Conservation (phyloP, 1,140 invertebrate genomes). For the Drosophila hydei region DNA sequence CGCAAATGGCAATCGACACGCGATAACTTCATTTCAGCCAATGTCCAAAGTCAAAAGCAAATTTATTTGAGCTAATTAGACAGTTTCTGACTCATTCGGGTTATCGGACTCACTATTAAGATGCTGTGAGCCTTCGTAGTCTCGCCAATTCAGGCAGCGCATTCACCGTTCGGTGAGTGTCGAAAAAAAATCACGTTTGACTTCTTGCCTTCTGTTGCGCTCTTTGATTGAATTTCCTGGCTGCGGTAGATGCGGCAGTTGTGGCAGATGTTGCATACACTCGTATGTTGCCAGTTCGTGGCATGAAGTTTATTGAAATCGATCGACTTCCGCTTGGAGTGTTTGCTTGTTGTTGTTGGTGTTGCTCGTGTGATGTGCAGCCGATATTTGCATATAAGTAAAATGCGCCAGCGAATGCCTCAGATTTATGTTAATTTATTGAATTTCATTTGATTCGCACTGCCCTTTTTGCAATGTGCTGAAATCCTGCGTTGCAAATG, state of each 20-base stretch:
- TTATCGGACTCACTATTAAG: too few relatives aligned
- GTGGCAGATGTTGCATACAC: constrained; percentile 63
- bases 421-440: constrained; percentile 81
- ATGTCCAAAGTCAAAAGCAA: not conserved
- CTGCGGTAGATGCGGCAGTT: constrained; percentile 63
- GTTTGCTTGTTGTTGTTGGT: too few relatives aligned
- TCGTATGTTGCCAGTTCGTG: constrained; percentile 64
- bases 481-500: constrained; percentile 54
- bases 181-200: not conserved
- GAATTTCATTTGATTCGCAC: constrained; percentile 69
- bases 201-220: constrained; percentile 10
- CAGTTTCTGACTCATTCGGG: too few relatives aligned
- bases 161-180: not conserved
- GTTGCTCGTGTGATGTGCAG: constrained; percentile 26
- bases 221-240: constrained; percentile 64
- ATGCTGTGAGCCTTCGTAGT: too few relatives aligned
- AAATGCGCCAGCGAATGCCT: constrained; percentile 40
- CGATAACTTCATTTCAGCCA: not conserved
- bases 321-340: constrained; percentile 41
- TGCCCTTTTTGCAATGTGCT: constrained; percentile 31
- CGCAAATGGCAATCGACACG: constrained; percentile 5
- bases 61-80: too few relatives aligned
- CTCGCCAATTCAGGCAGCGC: too few relatives aligned
- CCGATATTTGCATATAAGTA: constrained; percentile 63
- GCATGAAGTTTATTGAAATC: constrained; percentile 77